Conservation (phyloP, 2,113 vertebrate species). For the Salvelinus namaycush region DNA sequence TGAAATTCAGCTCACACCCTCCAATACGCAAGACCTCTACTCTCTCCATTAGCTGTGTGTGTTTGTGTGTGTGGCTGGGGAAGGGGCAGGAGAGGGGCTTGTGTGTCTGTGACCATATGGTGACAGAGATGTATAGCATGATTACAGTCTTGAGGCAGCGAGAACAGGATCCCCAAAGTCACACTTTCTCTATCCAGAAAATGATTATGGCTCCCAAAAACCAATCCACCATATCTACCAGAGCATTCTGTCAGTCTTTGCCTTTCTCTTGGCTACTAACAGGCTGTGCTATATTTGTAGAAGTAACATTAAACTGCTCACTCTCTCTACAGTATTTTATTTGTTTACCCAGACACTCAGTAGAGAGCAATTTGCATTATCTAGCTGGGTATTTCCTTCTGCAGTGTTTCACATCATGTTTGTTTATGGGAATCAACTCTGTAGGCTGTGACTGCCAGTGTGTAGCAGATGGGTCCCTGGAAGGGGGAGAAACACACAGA, state of each 20-base stretch:
- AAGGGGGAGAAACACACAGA: conserved; percentile 9
- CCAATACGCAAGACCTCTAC: conserved; percentile 68
- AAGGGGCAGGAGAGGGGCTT: conserved; percentile 55
- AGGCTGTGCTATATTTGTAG: background rate
- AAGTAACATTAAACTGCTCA: background rate
- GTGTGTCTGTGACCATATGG: conserved; percentile 54
- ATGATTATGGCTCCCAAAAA: background rate
- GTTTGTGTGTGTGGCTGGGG: conserved; percentile 30
- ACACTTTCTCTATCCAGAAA: conserved; percentile 22
- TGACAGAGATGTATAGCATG: conserved; percentile 70
- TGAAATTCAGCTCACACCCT: conserved; percentile 76
- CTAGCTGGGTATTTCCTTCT: conserved; percentile 1
- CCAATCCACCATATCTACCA: background rate
- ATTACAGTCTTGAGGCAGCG: conserved; percentile 63
- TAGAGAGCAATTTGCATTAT: background rate
- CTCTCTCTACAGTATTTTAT: too few species aligned
- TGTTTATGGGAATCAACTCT: conserved; percentile 15
- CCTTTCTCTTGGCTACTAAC: background rate
- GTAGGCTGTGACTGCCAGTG: conserved; percentile 4
- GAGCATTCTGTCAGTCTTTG: background rate
- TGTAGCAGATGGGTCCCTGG: conserved; percentile 1
- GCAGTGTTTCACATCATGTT: conserved; percentile 10
- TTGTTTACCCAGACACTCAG: background rate
- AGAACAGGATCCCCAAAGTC: conserved; percentile 64
- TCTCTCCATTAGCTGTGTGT: conserved; percentile 41